phyloP scores from a whole-genome alignment of 2,888 invertebrate species.

The Mycalesis mineus region DNA sequence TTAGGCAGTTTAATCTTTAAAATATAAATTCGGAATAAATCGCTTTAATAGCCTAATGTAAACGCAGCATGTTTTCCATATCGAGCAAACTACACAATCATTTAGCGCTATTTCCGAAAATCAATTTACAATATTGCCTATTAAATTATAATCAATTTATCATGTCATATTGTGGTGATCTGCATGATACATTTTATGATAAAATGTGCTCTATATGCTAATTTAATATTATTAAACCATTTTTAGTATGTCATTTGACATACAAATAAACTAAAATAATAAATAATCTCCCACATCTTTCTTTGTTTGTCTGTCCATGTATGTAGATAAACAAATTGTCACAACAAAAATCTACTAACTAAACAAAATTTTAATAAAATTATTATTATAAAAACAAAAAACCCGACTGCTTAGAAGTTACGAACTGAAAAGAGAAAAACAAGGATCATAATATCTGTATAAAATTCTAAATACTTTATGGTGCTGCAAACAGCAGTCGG shows the following conservation, averaged over 20 bases:
- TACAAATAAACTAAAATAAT: too few species aligned
- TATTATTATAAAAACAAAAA: too few species aligned
- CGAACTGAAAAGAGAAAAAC: too few species aligned
- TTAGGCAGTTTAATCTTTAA: neutral
- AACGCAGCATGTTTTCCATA: neutral
- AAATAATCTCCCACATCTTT: too few species aligned
- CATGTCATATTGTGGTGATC: neutral
- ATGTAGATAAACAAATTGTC: too few species aligned
- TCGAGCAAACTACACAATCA: neutral
- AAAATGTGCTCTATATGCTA: neutral
- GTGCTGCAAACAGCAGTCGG: too few species aligned
- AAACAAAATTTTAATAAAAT: too few species aligned
- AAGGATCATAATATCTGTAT: too few species aligned
- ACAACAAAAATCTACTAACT: too few species aligned
- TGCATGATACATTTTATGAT: slow-evolving; percentile 2
- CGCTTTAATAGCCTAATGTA: neutral
- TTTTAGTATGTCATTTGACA: neutral
- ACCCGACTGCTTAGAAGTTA: too few species aligned
- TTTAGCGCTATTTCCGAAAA: neutral
- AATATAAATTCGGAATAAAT: neutral
- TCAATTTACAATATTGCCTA: slow-evolving; percentile 1
- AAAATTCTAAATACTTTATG: too few species aligned
- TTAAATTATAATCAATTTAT: slow-evolving; percentile 8
- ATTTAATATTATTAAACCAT: neutral
- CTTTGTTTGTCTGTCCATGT: too few species aligned